Evolutionary conservation across 2,888 invertebrate species (phyloP), one percentile per base, ranked within the genome.

Genomic region (Drosophila birchii): DNA sequence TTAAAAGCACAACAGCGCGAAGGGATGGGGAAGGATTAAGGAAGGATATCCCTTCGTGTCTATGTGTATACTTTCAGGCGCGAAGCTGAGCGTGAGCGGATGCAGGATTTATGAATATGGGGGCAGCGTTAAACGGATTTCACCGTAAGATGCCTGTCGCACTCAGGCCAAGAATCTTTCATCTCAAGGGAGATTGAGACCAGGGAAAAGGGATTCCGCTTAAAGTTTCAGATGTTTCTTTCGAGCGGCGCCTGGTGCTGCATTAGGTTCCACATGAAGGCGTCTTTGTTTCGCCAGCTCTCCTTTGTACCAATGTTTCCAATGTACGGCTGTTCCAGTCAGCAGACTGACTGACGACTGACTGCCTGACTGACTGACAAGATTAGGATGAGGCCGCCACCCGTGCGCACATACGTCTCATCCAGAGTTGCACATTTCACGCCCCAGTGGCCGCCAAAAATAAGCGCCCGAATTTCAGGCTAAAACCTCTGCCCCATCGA

Each of bases 401-500:
- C 41, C 55, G 34, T 18, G 34, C 43, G 38, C 34, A 47, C 57
- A 34, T 47, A 44, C 18, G 41, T 12, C 44, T 34, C 36, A 18
- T n/a, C 47, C 39, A 26, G 45, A 66, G 56, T 44, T 56, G 14
- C 38, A 67, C 56, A 67, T 68, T 72, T 74, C 47, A 80, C 69
- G 73, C 57, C 57, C 81, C 78, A 77, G 32, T 81, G 80, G 49
- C n/a, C 69, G 56, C 45, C 62, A 53, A 78, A 81, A 84, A 85
- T 88, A 86, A 82, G 71, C 69, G 59, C n/a, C 41, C 51, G 8
- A 47, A 38, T 58, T 39, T 63, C n/a, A 54, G 39, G 54, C 45
- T 61, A 38, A 56, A 60, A 12, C 43, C 41, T 51, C 16, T 16
- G 14, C 18, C 34, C 51, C 51, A 54, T 51, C 59, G 85, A 83